Evolutionary conservation across 2,888 invertebrate genomes (phyloP).

Genomic region (Dioctria rufipes): DNA sequence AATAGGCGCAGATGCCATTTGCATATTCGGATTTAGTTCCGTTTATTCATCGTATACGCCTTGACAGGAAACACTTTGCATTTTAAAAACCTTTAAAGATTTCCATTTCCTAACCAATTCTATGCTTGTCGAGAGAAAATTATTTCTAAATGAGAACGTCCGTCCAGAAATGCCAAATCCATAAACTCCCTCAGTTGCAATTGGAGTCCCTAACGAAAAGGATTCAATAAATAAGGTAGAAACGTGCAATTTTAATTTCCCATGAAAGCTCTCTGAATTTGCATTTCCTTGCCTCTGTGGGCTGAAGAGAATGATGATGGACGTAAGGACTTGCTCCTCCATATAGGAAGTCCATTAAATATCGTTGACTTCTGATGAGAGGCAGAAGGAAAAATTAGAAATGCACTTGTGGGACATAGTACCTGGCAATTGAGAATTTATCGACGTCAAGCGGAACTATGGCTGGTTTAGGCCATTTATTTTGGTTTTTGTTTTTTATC

Average conservation of each 20-base stretch:
- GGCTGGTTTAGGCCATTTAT: too few species aligned
- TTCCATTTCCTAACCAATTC: conserved; percentile 24
- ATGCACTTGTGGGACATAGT: too few species aligned
- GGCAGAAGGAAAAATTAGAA: too few species aligned
- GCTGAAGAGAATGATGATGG: neutral
- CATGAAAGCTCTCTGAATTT: conserved; percentile 59
- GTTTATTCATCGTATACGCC: conserved; percentile 26
- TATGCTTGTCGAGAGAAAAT: neutral
- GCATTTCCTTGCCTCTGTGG: conserved; percentile 65
- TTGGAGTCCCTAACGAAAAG: neutral
- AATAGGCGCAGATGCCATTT: conserved; percentile 23
- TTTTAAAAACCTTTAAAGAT: conserved; percentile 29
- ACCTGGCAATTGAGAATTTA: too few species aligned
- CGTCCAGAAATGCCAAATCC: too few species aligned
- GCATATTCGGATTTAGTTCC: neutral
- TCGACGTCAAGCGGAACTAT: too few species aligned
- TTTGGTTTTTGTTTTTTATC: too few species aligned
- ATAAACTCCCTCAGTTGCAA: too few species aligned
- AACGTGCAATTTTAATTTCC: conserved; percentile 54
- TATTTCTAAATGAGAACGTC: too few species aligned
- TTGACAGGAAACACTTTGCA: conserved; percentile 37
- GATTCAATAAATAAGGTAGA: conserved; percentile 55
- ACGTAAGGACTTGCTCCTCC: neutral
- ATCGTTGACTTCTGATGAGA: neutral
- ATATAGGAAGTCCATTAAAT: conserved; percentile 28